Base-by-base conservation (phyloP, 2,797 vertebrate species). In the Carcharodon carcharias region DNA sequence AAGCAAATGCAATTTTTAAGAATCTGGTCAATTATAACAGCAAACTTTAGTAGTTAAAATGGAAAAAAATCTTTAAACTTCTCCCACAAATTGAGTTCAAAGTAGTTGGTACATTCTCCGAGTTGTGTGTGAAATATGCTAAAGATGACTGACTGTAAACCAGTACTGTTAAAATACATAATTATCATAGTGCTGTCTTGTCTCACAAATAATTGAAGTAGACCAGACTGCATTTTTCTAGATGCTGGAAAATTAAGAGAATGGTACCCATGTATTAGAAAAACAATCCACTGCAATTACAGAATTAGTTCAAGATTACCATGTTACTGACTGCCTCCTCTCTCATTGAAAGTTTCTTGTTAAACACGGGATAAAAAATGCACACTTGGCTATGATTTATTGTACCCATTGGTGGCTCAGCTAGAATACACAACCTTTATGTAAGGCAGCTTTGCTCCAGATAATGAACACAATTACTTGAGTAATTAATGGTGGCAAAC, bases 401-500 rank as follows among this genome's bases (percentile, higher is more conserved):
- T 67, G 61, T 65, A 45, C 63, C 21, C 21, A 45, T 93, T 45
- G 18, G n/a, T 40, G 56, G 63, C 91, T 67, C n/a, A 67, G 63
- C 26, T 26, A 67, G 21, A 93, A 67, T 40, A 67, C 63, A 67
- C 63, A 93, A 93, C n/a, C n/a, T 67, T 65, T 40, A 93, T 40
- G 23, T 67, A 63, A 92, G 63, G 63, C 63, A 45, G 63, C n/a
- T 93, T 93, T 67, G 63, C 63, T 93, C 91, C 23, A n/a, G 91
- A 28, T 93, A 93, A 93, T 45, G 91, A 65, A 93, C 40, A 40
- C 91, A 93, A 93, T 93, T 93, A 67, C 91, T 67, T 67, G 35
- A 8, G 91, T 93, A 93, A 93, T 93, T 93, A 93, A 65, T 93
- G 63, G 31, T 91, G 91, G n/a, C 91, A 93, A 93, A 67, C 91